Conservation (phyloP, 2,888 invertebrate species). For the Nemoura dubitans region DNA sequence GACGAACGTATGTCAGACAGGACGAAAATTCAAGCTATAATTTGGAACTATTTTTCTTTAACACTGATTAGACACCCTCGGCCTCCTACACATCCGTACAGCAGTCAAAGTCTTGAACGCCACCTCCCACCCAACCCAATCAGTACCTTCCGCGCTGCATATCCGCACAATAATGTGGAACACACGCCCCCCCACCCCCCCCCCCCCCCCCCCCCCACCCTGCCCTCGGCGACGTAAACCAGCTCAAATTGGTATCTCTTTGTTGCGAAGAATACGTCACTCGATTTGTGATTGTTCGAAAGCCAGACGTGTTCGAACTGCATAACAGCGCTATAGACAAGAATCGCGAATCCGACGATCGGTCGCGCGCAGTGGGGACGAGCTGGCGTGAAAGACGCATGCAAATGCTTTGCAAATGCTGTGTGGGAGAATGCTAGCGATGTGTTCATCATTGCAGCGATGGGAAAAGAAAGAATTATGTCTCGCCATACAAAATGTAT, state of each 20-base stretch:
- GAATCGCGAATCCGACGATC: neutral
- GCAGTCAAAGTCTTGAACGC: neutral
- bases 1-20: too few species aligned
- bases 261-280: slow-evolving; percentile 47
- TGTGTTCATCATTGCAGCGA: neutral
- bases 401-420: neutral
- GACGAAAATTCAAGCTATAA: neutral
- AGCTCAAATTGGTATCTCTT: slow-evolving; percentile 48
- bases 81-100: neutral
- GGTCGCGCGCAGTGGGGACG: neutral
- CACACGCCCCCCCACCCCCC: neutral
- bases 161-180: neutral
- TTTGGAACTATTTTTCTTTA: slow-evolving; percentile 17
- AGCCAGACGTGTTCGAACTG: slow-evolving; percentile 45
- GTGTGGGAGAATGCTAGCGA: neutral
- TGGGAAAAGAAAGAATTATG: slow-evolving; percentile 17
- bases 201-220: too few species aligned
- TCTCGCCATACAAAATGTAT: neutral
- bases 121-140: neutral
- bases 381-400: neutral
- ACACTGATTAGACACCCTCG: neutral
- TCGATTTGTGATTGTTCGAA: slow-evolving; percentile 48
- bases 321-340: neutral
- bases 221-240: slow-evolving; percentile 31
- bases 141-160: neutral